A percentile compares a stretch with the other conserved stretches of the same genome.
phyloP scores from a whole-genome alignment of 2,888 invertebrate species.

The Amorpha juglandis region DNA sequence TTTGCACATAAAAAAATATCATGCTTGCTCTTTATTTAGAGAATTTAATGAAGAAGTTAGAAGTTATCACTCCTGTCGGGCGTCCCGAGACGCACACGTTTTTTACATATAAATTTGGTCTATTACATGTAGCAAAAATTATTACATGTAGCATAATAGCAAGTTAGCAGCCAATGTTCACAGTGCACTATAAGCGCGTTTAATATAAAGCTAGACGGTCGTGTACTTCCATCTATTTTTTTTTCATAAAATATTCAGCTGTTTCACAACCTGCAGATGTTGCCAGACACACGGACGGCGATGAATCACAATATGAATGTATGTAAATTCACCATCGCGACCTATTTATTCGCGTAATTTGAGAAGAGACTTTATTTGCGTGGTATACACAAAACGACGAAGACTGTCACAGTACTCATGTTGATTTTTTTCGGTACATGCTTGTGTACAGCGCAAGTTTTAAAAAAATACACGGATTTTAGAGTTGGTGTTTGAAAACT shows the following conservation, averaged over 20 bases:
- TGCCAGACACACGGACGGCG: constrained; percentile 35
- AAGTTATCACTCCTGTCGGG: too few relatives aligned
- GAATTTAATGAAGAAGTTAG: too few relatives aligned
- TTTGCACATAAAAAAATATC: background rate
- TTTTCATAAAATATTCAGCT: constrained; percentile 2
- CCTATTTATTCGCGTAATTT: constrained; percentile 58
- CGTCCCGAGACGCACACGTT: too few relatives aligned
- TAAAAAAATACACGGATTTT: background rate
- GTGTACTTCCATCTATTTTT: background rate
- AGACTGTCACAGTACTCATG: background rate
- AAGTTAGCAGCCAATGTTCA: too few relatives aligned
- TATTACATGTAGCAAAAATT: too few relatives aligned
- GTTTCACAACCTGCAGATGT: background rate
- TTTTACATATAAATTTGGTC: too few relatives aligned
- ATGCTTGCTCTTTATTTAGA: background rate
- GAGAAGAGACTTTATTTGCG: constrained; percentile 42
- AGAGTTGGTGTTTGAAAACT: background rate
- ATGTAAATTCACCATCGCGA: constrained; percentile 54
- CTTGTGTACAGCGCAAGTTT: background rate
- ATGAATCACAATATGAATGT: too few relatives aligned
- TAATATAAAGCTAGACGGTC: background rate
- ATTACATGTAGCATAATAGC: too few relatives aligned
- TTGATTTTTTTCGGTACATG: background rate
- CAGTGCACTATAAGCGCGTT: too few relatives aligned
- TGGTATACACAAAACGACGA: constrained; percentile 3